Evolutionary conservation across 2,797 vertebrate genomes (phyloP).

Genomic region (Fundulus diaphanus): DNA sequence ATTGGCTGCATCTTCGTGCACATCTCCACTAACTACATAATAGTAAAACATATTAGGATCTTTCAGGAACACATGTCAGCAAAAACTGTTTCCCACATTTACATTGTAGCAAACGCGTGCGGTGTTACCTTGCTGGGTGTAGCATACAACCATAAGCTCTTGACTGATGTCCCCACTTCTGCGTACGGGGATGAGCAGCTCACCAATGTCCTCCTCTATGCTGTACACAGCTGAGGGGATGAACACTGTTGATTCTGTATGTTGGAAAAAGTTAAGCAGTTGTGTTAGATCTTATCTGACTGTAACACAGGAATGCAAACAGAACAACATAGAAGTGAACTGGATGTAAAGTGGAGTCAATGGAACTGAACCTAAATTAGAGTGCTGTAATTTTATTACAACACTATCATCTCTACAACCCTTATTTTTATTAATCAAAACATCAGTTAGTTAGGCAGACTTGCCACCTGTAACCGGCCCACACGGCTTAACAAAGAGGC

Average conservation of each 20-base stretch:
- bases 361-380: constrained; percentile 6
- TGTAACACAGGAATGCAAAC: not conserved
- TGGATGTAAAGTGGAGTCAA: constrained; percentile 11
- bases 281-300: constrained; percentile 3
- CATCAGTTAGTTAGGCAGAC: constrained; percentile 36
- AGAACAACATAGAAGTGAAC: constrained; percentile 11
- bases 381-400: constrained; percentile 48
- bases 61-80: not conserved
- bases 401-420: constrained; percentile 16
- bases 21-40: not conserved
- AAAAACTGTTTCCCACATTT: not conserved
- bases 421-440: constrained; percentile 47
- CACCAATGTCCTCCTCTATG: constrained; percentile 90
- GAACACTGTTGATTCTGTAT: constrained; percentile 91
- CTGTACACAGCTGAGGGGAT: constrained; percentile 87
- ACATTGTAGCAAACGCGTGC: not conserved
- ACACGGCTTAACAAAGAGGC: constrained; percentile 16
- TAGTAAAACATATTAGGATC: not conserved
- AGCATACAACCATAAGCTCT: constrained; percentile 95
- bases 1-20: not conserved
- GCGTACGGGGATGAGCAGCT: constrained; percentile 89
- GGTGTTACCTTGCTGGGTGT: constrained; percentile 90
- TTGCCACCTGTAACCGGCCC: constrained; percentile 25
- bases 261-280: constrained; percentile 16
- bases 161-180: constrained; percentile 90